Percentiles rank a stretch among this genome's conserved stretches.
These are phyloP conservation scores for Phoenicopterus ruber DNA, from an alignment of 2,113 vertebrate species.

Conservation along the genomic window DNA sequence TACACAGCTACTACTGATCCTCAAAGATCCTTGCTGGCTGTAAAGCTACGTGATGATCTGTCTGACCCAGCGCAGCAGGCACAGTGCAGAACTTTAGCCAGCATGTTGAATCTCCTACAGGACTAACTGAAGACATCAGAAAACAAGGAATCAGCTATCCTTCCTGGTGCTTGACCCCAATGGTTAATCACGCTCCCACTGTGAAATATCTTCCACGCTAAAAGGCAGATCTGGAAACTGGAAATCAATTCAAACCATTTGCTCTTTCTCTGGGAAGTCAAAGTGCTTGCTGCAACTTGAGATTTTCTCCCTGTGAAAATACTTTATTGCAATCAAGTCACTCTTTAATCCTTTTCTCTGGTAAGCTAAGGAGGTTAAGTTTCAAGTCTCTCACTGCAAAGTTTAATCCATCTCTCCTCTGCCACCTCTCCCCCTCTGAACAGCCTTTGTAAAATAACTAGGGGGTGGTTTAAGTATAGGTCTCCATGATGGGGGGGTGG, in stretches of 20 bases:
- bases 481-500: rapidly evolving
- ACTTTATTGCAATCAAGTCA: neutral
- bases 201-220: neutral
- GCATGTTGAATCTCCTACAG: neutral
- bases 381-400: neutral
- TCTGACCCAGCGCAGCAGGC: neutral
- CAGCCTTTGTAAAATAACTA: neutral
- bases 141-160: neutral
- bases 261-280: neutral
- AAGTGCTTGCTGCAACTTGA: neutral
- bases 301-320: neutral
- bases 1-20: neutral
- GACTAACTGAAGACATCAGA: neutral
- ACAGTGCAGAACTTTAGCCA: neutral
- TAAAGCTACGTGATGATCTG: neutral
- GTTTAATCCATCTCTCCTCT: neutral
- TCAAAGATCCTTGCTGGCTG: neutral
- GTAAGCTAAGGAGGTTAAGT: neutral
- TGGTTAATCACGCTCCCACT: neutral
- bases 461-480: neutral
- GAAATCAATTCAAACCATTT: neutral
- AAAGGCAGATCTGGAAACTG: neutral
- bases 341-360: neutral
- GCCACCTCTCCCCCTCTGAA: neutral
- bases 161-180: neutral